Evolutionary conservation across 2,113 vertebrate genomes (phyloP).

Genomic region (Electrona antarctica): DNA sequence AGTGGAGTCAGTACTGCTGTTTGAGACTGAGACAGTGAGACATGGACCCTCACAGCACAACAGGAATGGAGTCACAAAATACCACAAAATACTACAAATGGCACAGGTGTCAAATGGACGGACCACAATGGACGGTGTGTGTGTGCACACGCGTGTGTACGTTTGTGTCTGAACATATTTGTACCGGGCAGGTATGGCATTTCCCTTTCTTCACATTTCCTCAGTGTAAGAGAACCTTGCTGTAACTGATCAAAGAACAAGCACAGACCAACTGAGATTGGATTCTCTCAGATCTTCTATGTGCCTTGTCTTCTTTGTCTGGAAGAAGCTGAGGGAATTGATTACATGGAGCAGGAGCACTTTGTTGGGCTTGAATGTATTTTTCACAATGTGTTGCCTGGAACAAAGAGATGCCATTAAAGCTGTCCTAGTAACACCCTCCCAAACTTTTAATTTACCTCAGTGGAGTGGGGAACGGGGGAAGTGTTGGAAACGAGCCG

Average conservation of each 20-base stretch:
- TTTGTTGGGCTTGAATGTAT: slow-evolving; percentile 61
- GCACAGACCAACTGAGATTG: slow-evolving; percentile 28
- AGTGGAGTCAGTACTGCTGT: no score
- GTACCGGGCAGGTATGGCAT: slow-evolving; percentile 1
- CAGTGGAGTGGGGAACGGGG: slow-evolving; percentile 39
- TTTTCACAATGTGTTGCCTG: slow-evolving; percentile 54
- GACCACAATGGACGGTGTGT: neutral
- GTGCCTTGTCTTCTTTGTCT: slow-evolving; percentile 27
- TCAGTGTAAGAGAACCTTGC: slow-evolving; percentile 25
- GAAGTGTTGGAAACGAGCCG: slow-evolving; percentile 49
- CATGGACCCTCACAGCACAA: neutral
- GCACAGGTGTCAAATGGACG: neutral
- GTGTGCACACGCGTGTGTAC: slow-evolving; percentile 2
- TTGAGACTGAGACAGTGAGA: no score
- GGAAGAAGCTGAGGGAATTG: slow-evolving; percentile 55
- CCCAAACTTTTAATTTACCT: slow-evolving; percentile 70
- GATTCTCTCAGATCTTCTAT: slow-evolving; percentile 38
- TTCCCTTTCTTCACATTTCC: slow-evolving; percentile 19
- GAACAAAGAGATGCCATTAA: slow-evolving; percentile 66
- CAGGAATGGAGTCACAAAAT: no score
- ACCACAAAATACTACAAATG: no score
- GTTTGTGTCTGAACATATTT: slow-evolving; percentile 2
- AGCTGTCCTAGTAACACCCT: slow-evolving; percentile 57
- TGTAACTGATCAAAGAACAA: slow-evolving; percentile 44
- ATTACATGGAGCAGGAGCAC: slow-evolving; percentile 56